phyloP scores from a whole-genome alignment of 2,797 vertebrate genomes.

The Otus scops region DNA sequence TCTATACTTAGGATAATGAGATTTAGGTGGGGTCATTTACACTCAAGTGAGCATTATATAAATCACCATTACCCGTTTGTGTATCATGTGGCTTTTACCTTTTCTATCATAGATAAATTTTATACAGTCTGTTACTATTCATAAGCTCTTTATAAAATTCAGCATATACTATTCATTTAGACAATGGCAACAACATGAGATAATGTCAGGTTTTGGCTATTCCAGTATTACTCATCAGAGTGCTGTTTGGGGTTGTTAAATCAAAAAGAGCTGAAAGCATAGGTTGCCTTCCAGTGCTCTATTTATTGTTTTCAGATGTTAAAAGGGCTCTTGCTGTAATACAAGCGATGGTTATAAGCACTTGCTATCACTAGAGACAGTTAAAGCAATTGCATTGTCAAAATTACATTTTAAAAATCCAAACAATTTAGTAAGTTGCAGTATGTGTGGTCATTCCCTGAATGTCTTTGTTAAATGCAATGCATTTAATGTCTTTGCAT shows the following conservation, averaged over 20 bases:
- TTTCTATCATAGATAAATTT: conserved; percentile 3
- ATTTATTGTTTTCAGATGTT: conserved; percentile 1
- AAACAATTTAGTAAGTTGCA: background rate
- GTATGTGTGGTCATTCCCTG: background rate
- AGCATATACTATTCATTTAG: conserved; percentile 17
- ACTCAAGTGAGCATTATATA: conserved; percentile 44
- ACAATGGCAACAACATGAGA: background rate
- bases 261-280: background rate
- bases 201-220: background rate
- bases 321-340: background rate
- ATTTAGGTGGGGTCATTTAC: conserved; percentile 61
- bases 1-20: conserved; percentile 65
- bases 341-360: background rate
- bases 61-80: conserved; percentile 41
- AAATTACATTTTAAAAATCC: background rate
- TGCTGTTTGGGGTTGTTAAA: conserved; percentile 28
- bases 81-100: conserved; percentile 32
- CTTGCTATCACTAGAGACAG: background rate
- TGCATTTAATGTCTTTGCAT: background rate
- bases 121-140: background rate
- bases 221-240: background rate
- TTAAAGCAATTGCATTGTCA: conserved; percentile 1
- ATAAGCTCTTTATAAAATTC: conserved; percentile 1
- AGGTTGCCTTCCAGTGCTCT: background rate
- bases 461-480: background rate